phyloP scores from a whole-genome alignment of 2,113 vertebrate species.

The Cepphus grylle region DNA sequence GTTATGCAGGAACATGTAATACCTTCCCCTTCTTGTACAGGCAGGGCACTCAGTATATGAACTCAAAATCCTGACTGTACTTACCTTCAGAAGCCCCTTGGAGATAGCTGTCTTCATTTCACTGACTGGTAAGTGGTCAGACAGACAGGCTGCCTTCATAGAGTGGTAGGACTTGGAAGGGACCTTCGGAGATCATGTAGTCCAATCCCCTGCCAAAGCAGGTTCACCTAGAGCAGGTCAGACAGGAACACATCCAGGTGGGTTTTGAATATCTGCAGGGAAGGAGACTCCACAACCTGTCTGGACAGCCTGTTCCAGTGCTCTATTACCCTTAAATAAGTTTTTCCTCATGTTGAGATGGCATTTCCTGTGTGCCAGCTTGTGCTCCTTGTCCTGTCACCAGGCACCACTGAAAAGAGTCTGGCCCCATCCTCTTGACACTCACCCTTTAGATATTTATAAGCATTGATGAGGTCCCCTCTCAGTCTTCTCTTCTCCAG shows the following conservation, averaged over 20 bases:
- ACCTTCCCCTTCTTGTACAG: background rate
- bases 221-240: background rate
- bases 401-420: background rate
- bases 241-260: background rate
- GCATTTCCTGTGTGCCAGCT: background rate
- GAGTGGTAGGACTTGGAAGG: background rate
- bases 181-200: background rate
- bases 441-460: background rate
- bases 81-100: background rate
- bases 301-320: background rate
- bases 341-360: background rate
- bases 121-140: background rate
- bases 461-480: background rate
- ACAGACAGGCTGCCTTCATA: background rate
- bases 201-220: background rate
- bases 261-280: background rate
- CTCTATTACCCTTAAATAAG: background rate
- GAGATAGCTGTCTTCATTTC: background rate
- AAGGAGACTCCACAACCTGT: background rate
- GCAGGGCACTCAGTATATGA: background rate
- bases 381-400: background rate
- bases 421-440: background rate
- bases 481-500: background rate
- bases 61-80: background rate
- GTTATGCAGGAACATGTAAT: background rate